These are phyloP conservation scores for Schizaphis graminum DNA, from an alignment of 2,888 invertebrate genomes.

Conservation along the genomic window DNA sequence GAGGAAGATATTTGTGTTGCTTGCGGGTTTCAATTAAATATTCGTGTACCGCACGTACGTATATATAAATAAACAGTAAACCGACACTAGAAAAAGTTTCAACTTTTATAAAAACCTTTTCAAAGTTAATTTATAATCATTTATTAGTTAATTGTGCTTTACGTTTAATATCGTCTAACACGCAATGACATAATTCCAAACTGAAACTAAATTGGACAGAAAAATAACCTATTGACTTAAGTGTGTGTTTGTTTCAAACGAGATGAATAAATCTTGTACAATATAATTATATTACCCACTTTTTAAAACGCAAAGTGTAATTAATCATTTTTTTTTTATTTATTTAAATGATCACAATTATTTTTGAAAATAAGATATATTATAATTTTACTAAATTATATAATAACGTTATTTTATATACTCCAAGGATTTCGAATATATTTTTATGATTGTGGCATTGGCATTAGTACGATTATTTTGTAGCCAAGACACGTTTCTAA, in stretches of 20 bases:
- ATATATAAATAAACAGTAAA: conserved; percentile 42
- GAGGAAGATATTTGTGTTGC: neutral
- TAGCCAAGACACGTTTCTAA: neutral
- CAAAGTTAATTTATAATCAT: conserved; percentile 25
- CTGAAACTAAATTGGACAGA: neutral
- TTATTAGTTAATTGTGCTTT: neutral
- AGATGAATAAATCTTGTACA: neutral
- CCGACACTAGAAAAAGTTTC: conserved; percentile 31
- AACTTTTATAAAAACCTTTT: neutral
- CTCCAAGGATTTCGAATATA: neutral
- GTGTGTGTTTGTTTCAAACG: neutral
- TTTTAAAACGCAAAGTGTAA: neutral
- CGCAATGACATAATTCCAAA: conserved; percentile 18
- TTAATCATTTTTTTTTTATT: neutral
- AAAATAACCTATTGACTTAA: neutral
- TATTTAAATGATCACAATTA: neutral
- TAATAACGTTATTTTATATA: neutral
- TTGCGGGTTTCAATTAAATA: conserved; percentile 46
- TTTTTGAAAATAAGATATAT: neutral
- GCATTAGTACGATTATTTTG: neutral
- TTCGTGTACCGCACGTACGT: neutral
- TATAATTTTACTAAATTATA: neutral
- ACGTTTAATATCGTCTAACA: conserved; percentile 21
- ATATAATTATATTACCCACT: too few relatives aligned
- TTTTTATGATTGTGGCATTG: neutral